These are phyloP conservation scores for Machaerirhynchus nigripectus DNA, from an alignment of 2,113 vertebrate species.

Conservation along the genomic window DNA sequence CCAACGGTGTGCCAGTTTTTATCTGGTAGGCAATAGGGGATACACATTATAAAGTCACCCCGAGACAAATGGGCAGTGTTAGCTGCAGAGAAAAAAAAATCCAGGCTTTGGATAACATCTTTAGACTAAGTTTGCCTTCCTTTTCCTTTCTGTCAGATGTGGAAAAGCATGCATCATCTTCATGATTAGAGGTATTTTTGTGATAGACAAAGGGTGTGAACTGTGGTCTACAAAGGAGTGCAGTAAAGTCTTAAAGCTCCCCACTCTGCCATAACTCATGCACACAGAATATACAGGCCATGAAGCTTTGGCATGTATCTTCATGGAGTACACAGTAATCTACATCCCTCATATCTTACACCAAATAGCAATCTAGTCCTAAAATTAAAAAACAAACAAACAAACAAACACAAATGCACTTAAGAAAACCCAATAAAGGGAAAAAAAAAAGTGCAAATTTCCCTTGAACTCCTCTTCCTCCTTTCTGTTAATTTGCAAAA, in stretches of 20 bases:
- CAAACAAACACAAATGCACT: background rate
- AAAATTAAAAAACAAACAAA: background rate
- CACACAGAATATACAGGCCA: background rate
- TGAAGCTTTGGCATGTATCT: background rate
- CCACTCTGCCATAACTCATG: background rate
- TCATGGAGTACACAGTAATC: background rate
- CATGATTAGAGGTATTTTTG: background rate
- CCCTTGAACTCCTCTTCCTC: background rate
- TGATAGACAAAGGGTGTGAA: background rate
- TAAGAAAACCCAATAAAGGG: background rate
- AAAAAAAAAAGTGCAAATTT: background rate
- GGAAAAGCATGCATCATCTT: background rate
- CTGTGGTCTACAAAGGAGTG: rapidly evolving
- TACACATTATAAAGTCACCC: no score
- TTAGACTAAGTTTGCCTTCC: background rate
- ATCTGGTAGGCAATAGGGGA: no score
- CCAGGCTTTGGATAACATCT: background rate
- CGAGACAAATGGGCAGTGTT: background rate
- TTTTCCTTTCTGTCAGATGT: background rate
- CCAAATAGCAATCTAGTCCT: background rate
- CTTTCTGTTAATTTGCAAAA: background rate
- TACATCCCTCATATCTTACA: background rate
- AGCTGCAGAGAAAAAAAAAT: background rate
- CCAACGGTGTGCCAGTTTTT: no score
- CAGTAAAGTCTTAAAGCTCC: background rate